Base-by-base conservation (phyloP, 2,113 vertebrate genomes). In the Osmerus eperlanus region DNA sequence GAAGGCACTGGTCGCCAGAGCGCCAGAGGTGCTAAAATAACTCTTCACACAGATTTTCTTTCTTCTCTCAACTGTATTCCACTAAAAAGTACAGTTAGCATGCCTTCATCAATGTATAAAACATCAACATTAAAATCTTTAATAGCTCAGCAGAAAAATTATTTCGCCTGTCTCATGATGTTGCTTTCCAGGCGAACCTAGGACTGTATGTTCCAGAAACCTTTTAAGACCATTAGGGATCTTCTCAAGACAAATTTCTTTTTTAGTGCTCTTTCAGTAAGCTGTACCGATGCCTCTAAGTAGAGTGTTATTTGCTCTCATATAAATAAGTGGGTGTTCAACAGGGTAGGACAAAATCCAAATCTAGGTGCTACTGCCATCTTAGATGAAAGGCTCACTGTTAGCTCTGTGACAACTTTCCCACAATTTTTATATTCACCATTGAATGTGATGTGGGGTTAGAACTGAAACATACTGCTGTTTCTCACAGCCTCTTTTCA, bases 41-140 rank as follows among this genome's bases (percentile, higher is more conserved):
- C 51, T 68, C 65, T 72, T 32, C 4, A 23, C 18, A 23, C 18
- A 7, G 16, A 16, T 5, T 3, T 4, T 51, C 16, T 36, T 0
- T 58, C 71, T 77, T 80, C 64, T 73, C 74, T n/a, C 68, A 77
- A 75, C 29, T 80, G 41, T 47, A 47, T 47, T 47, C 0, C 41
- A 47, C 41, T 84, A 60, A 74, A n/a, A 62, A 28, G 61, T 23
- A 77, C 62, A 71, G 36, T 74, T 69, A 66, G 62, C 60, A 16
- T 11, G 63, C 68, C 70, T 68, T 72, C 78, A 79, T 79, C 74
- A 76, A 76, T 41, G 58, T 53, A 65, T 75, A 56, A 74, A 56
- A 73, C 21, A 70, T 76, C 16, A n/a, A 25, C 18, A 13, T 14
- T 74, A 56, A 63, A 77, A 73, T 74, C 28, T 72, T 16, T 72